Base-by-base conservation (phyloP, 2,797 vertebrate genomes). In the Anabas testudineus region DNA sequence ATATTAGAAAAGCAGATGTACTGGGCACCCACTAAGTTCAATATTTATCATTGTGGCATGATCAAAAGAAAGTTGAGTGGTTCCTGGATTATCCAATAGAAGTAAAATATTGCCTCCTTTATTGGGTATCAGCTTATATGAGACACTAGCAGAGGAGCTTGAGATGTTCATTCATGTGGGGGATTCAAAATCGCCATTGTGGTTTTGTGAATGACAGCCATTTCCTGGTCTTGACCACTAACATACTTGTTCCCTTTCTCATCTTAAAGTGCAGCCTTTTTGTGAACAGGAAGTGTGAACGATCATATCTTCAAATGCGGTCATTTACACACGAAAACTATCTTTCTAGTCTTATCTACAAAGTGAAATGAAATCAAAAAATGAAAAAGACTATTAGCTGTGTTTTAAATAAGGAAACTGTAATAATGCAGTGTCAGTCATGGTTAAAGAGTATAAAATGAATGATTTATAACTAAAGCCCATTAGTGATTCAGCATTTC, bases 221-320 rank as follows among this genome's bases (percentile, higher is more conserved):
- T 43, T 82, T 88, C 83, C 80, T 81, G 76, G 47, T 67, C 54
- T 72, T 80, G 67, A 82, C 83, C 74, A n/a, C 80, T 81, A 75
- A 85, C 71, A 49, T 54, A 68, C 82, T 66, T 74, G 53, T 70
- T 81, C 55, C 57, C 64, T 46, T 67, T 80, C 56, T 76, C 59
- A 72, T 82, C 58, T 67, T 63, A 60, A 82, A 76, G 65, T 56
- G 65, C 34, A 80, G 70, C 43, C 52, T 72, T 77, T 81, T 74
- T 66, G 43, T 73, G 63, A 42, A 49, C 21, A 41, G 37, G 32
- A 26, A 52, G 56, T 36, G 71, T 83, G 74, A 81, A 84, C 67
- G 84, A 79, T 84, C 84, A 88, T 59, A 61, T 30, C 47, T 67
- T 81, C n/a, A 75, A 49, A 71, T 62, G 71, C 30, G 67, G 72